Conservation (phyloP, 1,140 invertebrate species). For the Ceratoteleas bidentatus region DNA sequence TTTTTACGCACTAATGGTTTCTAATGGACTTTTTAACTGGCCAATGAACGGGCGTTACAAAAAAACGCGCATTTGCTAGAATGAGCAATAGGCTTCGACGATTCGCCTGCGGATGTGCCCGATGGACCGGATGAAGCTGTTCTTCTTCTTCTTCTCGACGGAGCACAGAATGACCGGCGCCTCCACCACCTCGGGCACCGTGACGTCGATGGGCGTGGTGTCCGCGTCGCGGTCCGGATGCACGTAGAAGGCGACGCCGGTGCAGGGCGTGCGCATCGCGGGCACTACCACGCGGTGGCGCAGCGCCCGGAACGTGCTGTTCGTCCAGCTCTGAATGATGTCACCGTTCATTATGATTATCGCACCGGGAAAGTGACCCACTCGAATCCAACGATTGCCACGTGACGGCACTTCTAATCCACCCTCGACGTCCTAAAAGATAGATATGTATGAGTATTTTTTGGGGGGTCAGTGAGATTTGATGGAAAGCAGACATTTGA, state of each 20-base stretch:
- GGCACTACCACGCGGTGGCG: conserved; percentile 88
- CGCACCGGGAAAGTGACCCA: conserved; percentile 89
- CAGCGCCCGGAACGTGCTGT: conserved; percentile 86
- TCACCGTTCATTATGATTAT: conserved; percentile 91
- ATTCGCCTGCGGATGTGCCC: conserved; percentile 41
- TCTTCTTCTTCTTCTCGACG: conserved; percentile 79
- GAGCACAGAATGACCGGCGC: conserved; percentile 74
- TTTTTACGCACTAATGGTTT: background rate
- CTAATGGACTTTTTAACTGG: background rate
- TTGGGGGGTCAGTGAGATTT: too few species aligned
- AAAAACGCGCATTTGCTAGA: conserved; percentile 3
- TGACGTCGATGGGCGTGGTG: conserved; percentile 83
- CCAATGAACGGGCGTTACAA: too few species aligned
- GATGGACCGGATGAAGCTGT: conserved; percentile 82
- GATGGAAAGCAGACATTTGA: too few species aligned
- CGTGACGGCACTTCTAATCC: conserved; percentile 84
- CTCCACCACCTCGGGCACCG: conserved; percentile 76
- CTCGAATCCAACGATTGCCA: conserved; percentile 86
- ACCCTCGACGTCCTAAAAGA: conserved; percentile 83
- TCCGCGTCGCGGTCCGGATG: conserved; percentile 85
- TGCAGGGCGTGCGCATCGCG: conserved; percentile 84
- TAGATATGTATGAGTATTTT: background rate
- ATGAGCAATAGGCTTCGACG: conserved; percentile 39
- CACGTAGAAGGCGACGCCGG: conserved; percentile 89
- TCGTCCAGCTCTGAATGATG: conserved; percentile 89